Conservation (phyloP, 2,888 invertebrate genomes). For the Thera britannica region DNA sequence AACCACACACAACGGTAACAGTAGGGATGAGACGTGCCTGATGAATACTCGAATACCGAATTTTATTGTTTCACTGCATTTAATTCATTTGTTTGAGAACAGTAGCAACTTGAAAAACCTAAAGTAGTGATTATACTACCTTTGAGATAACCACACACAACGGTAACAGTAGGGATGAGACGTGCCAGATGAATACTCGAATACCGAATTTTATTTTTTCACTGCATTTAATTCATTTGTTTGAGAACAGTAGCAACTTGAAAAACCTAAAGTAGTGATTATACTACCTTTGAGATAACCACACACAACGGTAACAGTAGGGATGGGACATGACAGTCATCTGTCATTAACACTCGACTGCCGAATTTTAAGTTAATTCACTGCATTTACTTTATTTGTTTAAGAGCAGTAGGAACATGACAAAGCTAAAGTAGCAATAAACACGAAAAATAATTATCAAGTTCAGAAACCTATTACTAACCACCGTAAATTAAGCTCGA, state of each 20-base stretch:
- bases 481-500: too few species aligned
- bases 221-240: too few species aligned
- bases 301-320: constrained; percentile 28
- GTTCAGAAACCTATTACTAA: too few species aligned
- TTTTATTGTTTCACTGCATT: background rate
- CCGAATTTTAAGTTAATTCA: background rate
- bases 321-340: constrained; percentile 5
- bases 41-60: background rate
- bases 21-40: constrained; percentile 15
- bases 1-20: constrained; percentile 26
- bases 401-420: too few species aligned
- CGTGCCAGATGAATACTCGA: background rate
- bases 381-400: too few species aligned
- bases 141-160: constrained; percentile 23
- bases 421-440: too few species aligned
- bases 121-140: constrained; percentile 18
- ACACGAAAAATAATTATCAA: too few species aligned
- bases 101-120: too few species aligned
- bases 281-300: constrained; percentile 23
- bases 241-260: too few species aligned
- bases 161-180: constrained; percentile 21
- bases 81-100: too few species aligned
- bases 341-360: background rate
- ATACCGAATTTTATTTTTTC: background rate
- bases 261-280: too few species aligned